Conservation (phyloP, 2,797 vertebrate genomes). For the Sus cebifrons region DNA sequence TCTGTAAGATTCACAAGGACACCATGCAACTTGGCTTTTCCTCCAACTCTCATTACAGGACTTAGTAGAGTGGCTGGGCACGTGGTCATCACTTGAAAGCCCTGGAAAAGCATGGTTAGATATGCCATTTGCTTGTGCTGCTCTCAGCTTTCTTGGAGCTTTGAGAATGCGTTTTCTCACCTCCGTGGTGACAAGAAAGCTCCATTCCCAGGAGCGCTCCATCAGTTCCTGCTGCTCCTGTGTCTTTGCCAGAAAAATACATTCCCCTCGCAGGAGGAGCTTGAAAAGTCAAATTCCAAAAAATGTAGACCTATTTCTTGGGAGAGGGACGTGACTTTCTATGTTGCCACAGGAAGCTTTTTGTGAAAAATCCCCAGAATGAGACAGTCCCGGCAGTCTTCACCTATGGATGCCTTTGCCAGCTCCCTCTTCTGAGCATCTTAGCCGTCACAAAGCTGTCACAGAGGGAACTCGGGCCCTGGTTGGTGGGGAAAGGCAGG, state of each 20-base stretch:
- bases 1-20: neutral
- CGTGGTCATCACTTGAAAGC: neutral
- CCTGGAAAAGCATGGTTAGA: neutral
- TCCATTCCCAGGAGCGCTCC: neutral
- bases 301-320: neutral
- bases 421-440: conserved; percentile 31
- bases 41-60: neutral
- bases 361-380: conserved; percentile 2
- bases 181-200: neutral
- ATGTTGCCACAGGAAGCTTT: neutral
- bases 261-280: neutral
- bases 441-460: neutral
- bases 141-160: neutral
- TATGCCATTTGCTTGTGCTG: neutral
- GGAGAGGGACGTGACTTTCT: neutral
- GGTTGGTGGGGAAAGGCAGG: neutral
- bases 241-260: neutral
- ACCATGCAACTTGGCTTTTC: neutral
- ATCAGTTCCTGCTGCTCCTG: neutral
- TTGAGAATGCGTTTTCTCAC: neutral
- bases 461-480: too few relatives aligned
- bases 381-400: conserved; percentile 43
- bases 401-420: neutral
- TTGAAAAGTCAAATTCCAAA: conserved; percentile 42
- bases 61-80: neutral